Evolutionary conservation across 2,888 invertebrate genomes (phyloP), one percentile per base, ranked within the genome.

Genomic region (Catocala sponsa): DNA sequence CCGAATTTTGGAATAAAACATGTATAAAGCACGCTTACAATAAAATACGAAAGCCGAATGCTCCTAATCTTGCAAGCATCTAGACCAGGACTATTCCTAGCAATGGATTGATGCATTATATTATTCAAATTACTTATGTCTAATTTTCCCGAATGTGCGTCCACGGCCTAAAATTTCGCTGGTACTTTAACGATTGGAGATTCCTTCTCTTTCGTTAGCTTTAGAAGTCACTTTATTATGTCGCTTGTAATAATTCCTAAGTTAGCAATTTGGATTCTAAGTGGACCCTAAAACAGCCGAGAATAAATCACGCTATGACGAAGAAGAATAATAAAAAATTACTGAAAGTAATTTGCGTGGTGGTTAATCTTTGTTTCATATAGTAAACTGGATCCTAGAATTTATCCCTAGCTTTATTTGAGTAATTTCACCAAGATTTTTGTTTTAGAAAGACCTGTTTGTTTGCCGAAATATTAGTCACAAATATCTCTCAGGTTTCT

Each of bases 171-270:
- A 13, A 12, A 46, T 46, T 46, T 46, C 15, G 5, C 10, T 38
- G 9, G 35, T 38, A 6, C 6, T 10, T 7, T 10, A 47, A 25
- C 10, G 10, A 47, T 25, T 5, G 13, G 9, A 25, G 10, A 47
- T 47, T 9, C 25, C 47, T 38, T 41, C 25, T 42, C 5, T 13
- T 41, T 38, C 4, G 5, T 46, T 35, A 38, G n/a, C 4, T 46
- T 12, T 5, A 12, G 38, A n/a, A 47, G 46, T 48, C 47, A 38
- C n/a, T 33, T 41, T 55, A 6, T 38, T 47, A 25, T 47, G 33
- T 33, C 15, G 11, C 35, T 38, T 4, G 25, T 47, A 55, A 48
- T 55, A 25, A 47, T 46, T 54, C 44, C 54, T 38, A 35, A 47
- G 55, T 38, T 13, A 55, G n/a, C 38, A 33, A 38, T 47, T 55